Evolutionary conservation across 1,140 invertebrate genomes (phyloP), one percentile per base, ranked within the genome.

Genomic region (Schmidtea mediterranea): DNA sequence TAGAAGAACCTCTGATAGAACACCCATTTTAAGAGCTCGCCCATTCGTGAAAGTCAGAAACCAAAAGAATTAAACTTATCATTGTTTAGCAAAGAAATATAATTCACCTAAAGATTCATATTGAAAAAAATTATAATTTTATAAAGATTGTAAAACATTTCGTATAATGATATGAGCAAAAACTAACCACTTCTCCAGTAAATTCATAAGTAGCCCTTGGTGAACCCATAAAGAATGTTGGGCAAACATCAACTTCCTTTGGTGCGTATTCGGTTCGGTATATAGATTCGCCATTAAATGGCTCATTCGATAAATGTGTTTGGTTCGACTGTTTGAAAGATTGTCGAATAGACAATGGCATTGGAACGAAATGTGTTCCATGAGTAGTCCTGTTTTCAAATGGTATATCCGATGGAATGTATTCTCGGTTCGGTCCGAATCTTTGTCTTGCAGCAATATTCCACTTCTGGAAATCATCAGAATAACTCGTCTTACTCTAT

Each of bases 341-440:
- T 32, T 50, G 47, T 1, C 52, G 40, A 1, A 51, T 52, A 1
- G 51, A 49, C 0, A 53, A 40, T 8, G 52, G 52, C 15, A 62
- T 55, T 8, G 52, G 53, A 41, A 61, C 55, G 48, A 55, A 66
- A 50, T 64, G 61, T 41, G 58, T 55, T 49, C 60, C 59, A 50
- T 63, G 56, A 23, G 61, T 66, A 2, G 60, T 56, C 16, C 53
- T 53, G 26, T 62, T 63, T 48, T 67, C 60, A 51, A 68, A 68
- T 49, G 62, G 62, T 12, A 56, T 58, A 41, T 52, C 56, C 24
- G 54, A 58, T 46, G 61, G 59, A 16, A 55, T 49, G 49, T 66
- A 67, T 1, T 59, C 58, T 6, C 54, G 53, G 43, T 56, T 55
- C 23, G 48, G 52, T 8, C 47, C 52, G 2, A 55, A 51, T 39